These are phyloP conservation scores for Pluvianellus socialis DNA, from an alignment of 2,113 vertebrate genomes.

Conservation along the genomic window DNA sequence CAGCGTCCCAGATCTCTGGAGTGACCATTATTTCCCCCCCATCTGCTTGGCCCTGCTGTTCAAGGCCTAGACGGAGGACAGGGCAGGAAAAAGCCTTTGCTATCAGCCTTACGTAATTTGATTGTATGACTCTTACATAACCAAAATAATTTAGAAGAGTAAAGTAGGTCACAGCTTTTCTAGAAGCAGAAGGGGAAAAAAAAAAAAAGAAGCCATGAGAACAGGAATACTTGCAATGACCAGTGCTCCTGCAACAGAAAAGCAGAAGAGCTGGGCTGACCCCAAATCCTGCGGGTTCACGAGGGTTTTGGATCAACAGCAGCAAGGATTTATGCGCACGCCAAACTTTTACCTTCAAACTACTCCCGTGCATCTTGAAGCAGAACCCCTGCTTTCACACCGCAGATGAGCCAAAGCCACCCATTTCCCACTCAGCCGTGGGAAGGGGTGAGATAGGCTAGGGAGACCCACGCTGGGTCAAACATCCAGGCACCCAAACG, in stretches of 20 bases:
- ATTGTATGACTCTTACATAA: constrained; percentile 65
- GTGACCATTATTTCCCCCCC: neutral
- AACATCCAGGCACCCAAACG: neutral
- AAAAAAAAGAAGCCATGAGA: neutral
- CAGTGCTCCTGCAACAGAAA: neutral
- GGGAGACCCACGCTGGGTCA: neutral
- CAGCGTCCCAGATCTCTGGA: neutral
- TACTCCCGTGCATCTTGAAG: neutral
- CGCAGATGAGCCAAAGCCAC: neutral
- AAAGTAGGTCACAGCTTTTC: constrained; percentile 68
- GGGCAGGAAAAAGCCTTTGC: constrained; percentile 29
- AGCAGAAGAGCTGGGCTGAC: neutral
- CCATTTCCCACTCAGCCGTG: neutral
- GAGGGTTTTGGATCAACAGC: neutral
- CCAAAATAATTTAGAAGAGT: constrained; percentile 61
- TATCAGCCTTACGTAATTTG: constrained; percentile 54
- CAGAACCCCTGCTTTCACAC: neutral
- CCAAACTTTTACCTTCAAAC: neutral
- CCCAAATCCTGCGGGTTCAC: accelerated
- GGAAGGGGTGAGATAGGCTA: neutral
- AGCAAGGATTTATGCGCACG: accelerated
- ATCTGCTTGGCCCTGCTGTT: constrained; percentile 11
- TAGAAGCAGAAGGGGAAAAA: neutral
- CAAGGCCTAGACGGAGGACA: neutral
- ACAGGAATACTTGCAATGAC: neutral